Evolutionary conservation across 37 sponge, comb jelly and placozoan species (phyloP), one percentile per base, ranked within the genome.

Genomic region (Chondrilla cf. caribensis): DNA sequence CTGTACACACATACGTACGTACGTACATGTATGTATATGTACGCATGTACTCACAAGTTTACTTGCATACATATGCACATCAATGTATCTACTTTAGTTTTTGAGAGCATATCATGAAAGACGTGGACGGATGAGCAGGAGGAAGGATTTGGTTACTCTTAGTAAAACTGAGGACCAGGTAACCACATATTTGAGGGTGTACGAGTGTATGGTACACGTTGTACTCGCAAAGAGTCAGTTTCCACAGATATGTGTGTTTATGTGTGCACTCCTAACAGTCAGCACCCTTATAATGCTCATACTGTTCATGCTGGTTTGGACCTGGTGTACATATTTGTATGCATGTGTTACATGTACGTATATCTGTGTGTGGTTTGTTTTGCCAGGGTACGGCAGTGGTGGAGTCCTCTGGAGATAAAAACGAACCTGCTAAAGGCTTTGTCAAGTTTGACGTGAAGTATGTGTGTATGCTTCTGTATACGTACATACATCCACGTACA

Each of bases 91-190:
- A n/a, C n/a, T n/a, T 21, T 55, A 89, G 88, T 87, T 87, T 38
- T 78, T 91, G 25, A 91, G 77, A 35, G 79, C 85, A 41, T 73
- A 73, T 39, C 76, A 42, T 40, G 76, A 73, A 9, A 31, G 24
- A 40, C 38, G 41, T 4, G 76, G 44, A 24, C 38, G 44, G 25
- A 37, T 6, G 37, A 22, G 43, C 25, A 14, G 38, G 18, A 37
- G 44, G 15, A 6, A 44, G 29, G 75, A 81, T 40, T 81, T 82
- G 35, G 57, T 91, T 24, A 87, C 85, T 21, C 86, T 94, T 58
- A 94, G 94, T 58, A 94, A 94, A 67, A 94, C 94, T 31, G 91
- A 94, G 72, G 94, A 90, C 25, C 91, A 86, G 87, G 90, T 80
- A 15, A 54, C 22, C 32, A 38, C 73, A 72, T 72, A 38, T n/a